Evolutionary conservation across 2,797 vertebrate species (phyloP), one percentile per base, ranked within the genome.

Genomic region (Catamblyrhynchus diadema): DNA sequence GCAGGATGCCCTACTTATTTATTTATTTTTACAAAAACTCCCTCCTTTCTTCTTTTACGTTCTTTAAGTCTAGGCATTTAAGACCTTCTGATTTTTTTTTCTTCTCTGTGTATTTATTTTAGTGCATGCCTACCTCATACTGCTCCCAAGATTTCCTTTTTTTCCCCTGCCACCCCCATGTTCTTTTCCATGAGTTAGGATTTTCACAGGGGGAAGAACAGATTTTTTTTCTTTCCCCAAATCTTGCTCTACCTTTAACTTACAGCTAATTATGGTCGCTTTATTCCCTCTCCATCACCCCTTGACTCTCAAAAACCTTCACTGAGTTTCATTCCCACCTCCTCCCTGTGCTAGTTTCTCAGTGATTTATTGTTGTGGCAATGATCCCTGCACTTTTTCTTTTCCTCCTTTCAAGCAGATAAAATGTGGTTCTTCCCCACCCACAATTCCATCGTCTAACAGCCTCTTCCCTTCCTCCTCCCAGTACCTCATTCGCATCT

Each of bases 1-100:
- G 61, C 67, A 89, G 71, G 61, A 89, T 89, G 84, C 70, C 25
- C 18, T 1, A 77, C 37, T 94, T 94, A 90, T 90, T 94, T 96
- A 94, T 85, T 92, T 93, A 72, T 81, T 94, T 94, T 57, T 32
- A 71, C 22, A 45, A 69, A 78, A 81, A 30, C 61, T 88, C 78
- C 77, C 84, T 90, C 25, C 53, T 80, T 77, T 81, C 39, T 66
- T 75, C 48, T 59, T 16, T 81, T 70, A 42, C 3, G 27, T 47
- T 82, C 30, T 45, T 78, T 53, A 47, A 56, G 20, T 32, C 51
- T 37, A 66, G 15, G 41, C 47, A 56, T 69, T 83, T 77, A 79
- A 74, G 16, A 74, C 14, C 25, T 79, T 62, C 37, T 19, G 33
- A 41, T 39, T 35, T 30, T 27, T 27, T 59, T 51, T 13, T 9